These are phyloP conservation scores for Lophius americanus DNA, from an alignment of 2,797 vertebrate species.

Conservation along the genomic window DNA sequence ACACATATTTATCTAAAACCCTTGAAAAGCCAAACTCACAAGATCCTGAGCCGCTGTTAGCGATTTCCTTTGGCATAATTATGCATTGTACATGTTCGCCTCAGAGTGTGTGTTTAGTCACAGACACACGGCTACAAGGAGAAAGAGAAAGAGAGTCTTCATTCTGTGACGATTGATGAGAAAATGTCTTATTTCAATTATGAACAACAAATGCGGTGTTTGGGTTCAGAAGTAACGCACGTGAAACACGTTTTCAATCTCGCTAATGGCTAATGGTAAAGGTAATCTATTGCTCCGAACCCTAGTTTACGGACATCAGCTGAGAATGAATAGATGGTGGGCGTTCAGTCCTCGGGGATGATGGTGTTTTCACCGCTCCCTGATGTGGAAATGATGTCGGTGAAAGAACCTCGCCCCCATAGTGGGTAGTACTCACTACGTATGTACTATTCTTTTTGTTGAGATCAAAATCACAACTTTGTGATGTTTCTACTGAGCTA, in stretches of 20 bases:
- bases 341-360: not conserved
- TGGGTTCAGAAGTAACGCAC: not conserved
- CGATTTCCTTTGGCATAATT: conserved; percentile 61
- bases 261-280: conserved; percentile 15
- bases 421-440: too few relatives aligned
- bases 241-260: too few relatives aligned
- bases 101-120: conserved; percentile 25
- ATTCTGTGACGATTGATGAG: conserved; percentile 51
- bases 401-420: too few relatives aligned
- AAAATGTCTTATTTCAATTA: conserved; percentile 20
- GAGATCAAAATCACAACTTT: too few relatives aligned
- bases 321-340: conserved; percentile 50
- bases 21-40: conserved; percentile 64
- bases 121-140: conserved; percentile 37
- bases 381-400: not conserved
- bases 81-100: conserved; percentile 34
- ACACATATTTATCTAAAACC: conserved; percentile 80
- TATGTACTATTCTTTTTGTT: too few relatives aligned
- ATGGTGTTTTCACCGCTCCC: too few relatives aligned
- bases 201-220: conserved; percentile 8
- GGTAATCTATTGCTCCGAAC: conserved; percentile 50
- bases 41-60: conserved; percentile 57
- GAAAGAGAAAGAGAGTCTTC: conserved; percentile 37
- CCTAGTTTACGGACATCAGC: conserved; percentile 46
- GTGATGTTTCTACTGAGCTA: too few relatives aligned